Percentiles rank a stretch among this genome's conserved stretches.
phyloP scores from a whole-genome alignment of 2,797 vertebrate species.

The Aythya fuligula region DNA sequence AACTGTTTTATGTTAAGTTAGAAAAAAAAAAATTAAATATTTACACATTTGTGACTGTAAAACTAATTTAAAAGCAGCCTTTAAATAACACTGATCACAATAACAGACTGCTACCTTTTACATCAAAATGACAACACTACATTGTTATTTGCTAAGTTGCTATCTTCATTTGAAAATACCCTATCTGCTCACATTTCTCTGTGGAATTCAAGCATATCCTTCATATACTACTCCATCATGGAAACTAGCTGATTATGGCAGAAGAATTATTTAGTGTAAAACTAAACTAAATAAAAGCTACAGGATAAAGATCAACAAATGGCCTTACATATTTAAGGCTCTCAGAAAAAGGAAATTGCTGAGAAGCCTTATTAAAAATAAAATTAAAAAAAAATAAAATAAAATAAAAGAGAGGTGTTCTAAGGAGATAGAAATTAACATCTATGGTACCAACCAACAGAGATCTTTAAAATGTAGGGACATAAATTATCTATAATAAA shows the following conservation, averaged over 20 bases:
- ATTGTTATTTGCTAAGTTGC: background rate
- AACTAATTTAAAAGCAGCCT: constrained; percentile 6
- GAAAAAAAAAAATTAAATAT: background rate
- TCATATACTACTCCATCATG: background rate
- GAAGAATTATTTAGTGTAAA: background rate
- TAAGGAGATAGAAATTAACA: background rate
- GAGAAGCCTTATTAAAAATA: background rate
- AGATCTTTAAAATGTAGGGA: background rate
- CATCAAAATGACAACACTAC: background rate
- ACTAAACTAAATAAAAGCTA: background rate
- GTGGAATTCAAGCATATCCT: background rate
- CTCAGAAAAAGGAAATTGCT: background rate
- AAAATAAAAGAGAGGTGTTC: background rate
- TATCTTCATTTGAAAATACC: background rate
- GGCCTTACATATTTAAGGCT: background rate
- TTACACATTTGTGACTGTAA: constrained; percentile 16
- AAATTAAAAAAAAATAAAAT: background rate
- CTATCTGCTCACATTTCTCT: background rate
- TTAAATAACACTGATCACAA: constrained; percentile 2
- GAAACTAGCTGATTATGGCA: background rate
- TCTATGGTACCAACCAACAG: background rate
- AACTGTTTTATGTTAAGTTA: background rate
- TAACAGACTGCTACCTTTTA: constrained; percentile 24
- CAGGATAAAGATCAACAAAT: background rate
- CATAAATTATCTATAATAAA: background rate